Evolutionary conservation across 1,140 invertebrate genomes (phyloP).

Genomic region (Leptinotarsa defecta): DNA sequence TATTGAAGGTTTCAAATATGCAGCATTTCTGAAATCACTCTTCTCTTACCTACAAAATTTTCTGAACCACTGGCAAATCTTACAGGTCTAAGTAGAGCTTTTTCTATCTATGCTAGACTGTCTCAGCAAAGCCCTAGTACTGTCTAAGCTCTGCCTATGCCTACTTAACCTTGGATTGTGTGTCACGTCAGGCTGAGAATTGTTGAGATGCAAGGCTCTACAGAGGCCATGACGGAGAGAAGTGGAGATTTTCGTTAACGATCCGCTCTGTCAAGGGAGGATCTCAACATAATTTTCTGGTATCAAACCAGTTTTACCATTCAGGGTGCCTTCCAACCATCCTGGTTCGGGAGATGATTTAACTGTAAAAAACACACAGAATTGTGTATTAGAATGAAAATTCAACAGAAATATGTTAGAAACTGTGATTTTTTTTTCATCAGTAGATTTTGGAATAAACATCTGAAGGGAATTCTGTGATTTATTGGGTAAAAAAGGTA

Average conservation of each 20-base stretch:
- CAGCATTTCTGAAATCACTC: no score
- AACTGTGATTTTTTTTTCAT: no score
- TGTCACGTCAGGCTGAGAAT: slow-evolving; percentile 33
- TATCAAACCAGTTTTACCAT: slow-evolving; percentile 91
- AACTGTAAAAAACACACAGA: background rate
- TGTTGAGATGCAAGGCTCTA: slow-evolving; percentile 47
- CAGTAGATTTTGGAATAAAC: no score
- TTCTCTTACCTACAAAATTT: no score
- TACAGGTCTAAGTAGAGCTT: slow-evolving; percentile 45
- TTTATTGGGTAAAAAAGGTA: no score
- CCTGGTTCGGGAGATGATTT: slow-evolving; percentile 84
- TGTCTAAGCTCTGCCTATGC: slow-evolving; percentile 48
- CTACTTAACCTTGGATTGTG: slow-evolving; percentile 28
- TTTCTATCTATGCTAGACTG: slow-evolving; percentile 45
- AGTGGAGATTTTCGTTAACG: slow-evolving; percentile 49
- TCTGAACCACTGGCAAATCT: background rate
- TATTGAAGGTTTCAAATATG: no score
- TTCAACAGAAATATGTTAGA: no score
- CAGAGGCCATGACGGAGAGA: slow-evolving; percentile 45
- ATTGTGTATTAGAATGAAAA: no score
- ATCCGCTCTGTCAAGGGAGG: slow-evolving; percentile 64
- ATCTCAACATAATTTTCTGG: slow-evolving; percentile 97
- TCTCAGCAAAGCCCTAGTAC: slow-evolving; percentile 32
- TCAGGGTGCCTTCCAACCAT: slow-evolving; percentile 93
- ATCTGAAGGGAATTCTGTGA: no score